Conservation (phyloP, 2,797 vertebrate genomes). For the Brotogeris chrysoptera region DNA sequence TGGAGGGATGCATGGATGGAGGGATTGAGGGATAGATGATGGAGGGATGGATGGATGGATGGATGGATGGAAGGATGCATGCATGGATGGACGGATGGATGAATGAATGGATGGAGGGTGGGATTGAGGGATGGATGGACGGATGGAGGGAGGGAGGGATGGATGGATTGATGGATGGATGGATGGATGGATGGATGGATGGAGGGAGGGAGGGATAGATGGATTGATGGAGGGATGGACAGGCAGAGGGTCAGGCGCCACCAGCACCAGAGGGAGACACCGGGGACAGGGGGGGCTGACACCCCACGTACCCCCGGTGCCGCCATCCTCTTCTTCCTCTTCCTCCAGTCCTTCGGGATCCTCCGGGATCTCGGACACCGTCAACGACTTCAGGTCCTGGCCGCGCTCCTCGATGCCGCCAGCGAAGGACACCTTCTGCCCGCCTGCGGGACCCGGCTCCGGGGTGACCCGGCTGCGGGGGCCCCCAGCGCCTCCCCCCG, state of each 20-base stretch:
- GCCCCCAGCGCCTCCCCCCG: background rate
- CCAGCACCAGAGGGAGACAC: background rate
- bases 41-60: no score
- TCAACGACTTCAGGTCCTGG: conserved; percentile 66
- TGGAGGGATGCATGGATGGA: no score
- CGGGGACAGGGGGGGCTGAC: fast-evolving
- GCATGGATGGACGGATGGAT: no score
- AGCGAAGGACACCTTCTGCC: conserved; percentile 71
- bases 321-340: background rate
- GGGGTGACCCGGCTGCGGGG: background rate
- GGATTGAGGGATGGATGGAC: no score
- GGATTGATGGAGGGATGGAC: no score
- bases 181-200: no score
- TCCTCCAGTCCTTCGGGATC: conserved; percentile 52
- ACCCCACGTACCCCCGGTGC: conserved; percentile 1
- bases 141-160: no score
- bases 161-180: no score
- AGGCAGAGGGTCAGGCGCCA: background rate
- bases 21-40: no score
- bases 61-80: no score
- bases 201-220: no score
- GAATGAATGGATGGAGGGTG: no score
- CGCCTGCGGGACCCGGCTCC: background rate
- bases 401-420: conserved; percentile 71
- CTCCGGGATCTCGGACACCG: conserved; percentile 70